Base-by-base conservation (phyloP, 1,140 invertebrate genomes). In the Dermatophagoides farinae region DNA sequence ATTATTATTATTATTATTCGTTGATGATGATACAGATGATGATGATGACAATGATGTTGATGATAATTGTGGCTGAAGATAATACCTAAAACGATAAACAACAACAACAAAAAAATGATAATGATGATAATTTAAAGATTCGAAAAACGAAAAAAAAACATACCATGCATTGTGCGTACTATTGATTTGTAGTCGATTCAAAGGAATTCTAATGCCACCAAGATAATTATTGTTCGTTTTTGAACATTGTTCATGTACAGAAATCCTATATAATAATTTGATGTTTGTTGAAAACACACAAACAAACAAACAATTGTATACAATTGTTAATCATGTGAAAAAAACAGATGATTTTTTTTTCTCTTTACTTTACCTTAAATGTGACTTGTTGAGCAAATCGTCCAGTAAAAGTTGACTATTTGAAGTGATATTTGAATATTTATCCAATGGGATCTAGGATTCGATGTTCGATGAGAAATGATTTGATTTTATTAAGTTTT, bases 211-310 rank as follows among this genome's bases (percentile, higher is more conserved):
- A 54, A 91, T 81, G 74, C 90, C 86, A 23, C 88, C 88, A 11
- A 91, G 78, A 72, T 90, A 90, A 44, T 84, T 78, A 67, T 83
- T 82, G 60, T 77, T 81, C 61, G 80, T 77, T 71, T 83, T 80
- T 49, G 82, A 81, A 12, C 81, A 75, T 14, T 80, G 79, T 68
- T 88, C 85, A 71, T 91, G 88, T 83, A 90, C 71, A 16, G 83
- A 81, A 58, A 90, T 79, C 65, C 82, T 78, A 66, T 63, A 20
- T 51, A 16, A 25, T 62, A 62, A 23, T 22, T 40, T 57, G 23
- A 53, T n/a, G n/a, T n/a, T 14, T 53, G 23, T 5, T 5, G 5
- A 53, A 25, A 25, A 53, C 2, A 31, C 16, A 25, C 16, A 5
- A 53, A 16, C 2, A 53, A 53, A 53, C 51, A 9, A 16, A 53